These are phyloP conservation scores for Boloria euphrosyne DNA, from an alignment of 2,888 invertebrate genomes.

Conservation along the genomic window DNA sequence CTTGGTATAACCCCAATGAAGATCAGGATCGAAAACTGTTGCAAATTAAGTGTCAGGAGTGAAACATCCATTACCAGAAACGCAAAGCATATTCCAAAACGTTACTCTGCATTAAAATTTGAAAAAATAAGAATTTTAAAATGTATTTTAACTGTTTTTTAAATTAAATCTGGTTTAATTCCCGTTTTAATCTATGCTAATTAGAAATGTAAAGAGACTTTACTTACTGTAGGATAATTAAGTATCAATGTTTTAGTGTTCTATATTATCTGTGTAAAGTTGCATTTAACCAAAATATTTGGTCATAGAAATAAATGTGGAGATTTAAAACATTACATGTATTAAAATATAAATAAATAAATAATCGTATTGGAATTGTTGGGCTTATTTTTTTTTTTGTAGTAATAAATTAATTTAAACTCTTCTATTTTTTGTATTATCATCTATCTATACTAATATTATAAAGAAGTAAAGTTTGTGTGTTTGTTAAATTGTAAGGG, in stretches of 20 bases:
- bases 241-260: conserved; percentile 60
- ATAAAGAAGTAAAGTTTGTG: too few species aligned
- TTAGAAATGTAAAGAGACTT: conserved; percentile 67
- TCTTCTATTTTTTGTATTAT: not conserved
- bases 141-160: conserved; percentile 65
- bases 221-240: conserved; percentile 61
- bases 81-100: conserved; percentile 49
- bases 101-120: conserved; percentile 64
- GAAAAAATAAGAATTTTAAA: conserved; percentile 29
- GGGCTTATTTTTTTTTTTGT: conserved; percentile 18
- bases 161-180: conserved; percentile 43
- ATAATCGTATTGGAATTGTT: conserved; percentile 59
- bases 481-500: too few species aligned
- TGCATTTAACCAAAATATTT: conserved; percentile 46
- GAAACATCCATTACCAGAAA: conserved; percentile 35
- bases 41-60: conserved; percentile 31
- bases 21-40: conserved; percentile 47
- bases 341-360: conserved; percentile 68
- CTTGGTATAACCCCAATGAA: conserved; percentile 27
- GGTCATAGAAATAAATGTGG: conserved; percentile 29
- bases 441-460: too few species aligned
- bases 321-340: conserved; percentile 43
- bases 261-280: conserved; percentile 42
- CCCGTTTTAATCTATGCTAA: conserved; percentile 39
- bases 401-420: not conserved